A percentile compares a stretch with the other conserved stretches of the same genome.
These are phyloP conservation scores for Oedothorax gibbosus DNA, from an alignment of 1,140 invertebrate genomes.

Conservation along the genomic window DNA sequence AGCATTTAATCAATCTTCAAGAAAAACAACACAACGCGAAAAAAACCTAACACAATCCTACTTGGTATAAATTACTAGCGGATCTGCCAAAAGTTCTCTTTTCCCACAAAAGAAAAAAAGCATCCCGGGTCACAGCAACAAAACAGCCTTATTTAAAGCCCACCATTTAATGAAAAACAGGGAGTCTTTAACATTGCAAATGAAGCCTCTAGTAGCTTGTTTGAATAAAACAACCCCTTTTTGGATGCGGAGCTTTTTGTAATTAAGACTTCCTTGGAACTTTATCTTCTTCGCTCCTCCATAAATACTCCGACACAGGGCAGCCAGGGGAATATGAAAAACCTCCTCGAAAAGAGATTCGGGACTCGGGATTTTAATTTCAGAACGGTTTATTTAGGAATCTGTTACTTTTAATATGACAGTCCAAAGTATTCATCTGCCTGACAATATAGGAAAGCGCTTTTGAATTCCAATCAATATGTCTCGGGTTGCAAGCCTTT, in stretches of 20 bases:
- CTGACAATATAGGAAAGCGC: too few species aligned
- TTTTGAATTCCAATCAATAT: too few species aligned
- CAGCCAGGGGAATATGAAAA: neutral
- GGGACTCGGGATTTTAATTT: too few species aligned
- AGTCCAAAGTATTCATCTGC: too few species aligned
- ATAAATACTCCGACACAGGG: too few species aligned
- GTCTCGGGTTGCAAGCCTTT: too few species aligned
- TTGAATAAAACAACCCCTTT: constrained; percentile 14
- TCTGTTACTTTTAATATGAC: too few species aligned
- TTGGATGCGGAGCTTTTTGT: constrained; percentile 5
- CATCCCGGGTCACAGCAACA: neutral
- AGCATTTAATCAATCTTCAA: too few species aligned
- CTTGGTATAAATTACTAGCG: constrained; percentile 1
- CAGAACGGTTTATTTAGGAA: too few species aligned
- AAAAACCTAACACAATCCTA: neutral
- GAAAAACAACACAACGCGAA: neutral
- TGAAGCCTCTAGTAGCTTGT: constrained; percentile 35
- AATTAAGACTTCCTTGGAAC: neutral
- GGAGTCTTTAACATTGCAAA: constrained; percentile 52
- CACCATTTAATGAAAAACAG: constrained; percentile 44
- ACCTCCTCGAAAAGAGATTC: neutral
- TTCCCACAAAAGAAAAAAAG: constrained; percentile 6
- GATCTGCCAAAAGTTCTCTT: neutral
- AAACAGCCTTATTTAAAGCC: constrained; percentile 35
- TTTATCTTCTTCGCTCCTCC: neutral